A percentile compares a stretch with the other conserved stretches of the same genome.
phyloP scores from a whole-genome alignment of 2,113 vertebrate genomes.

The Climacteris rufus region DNA sequence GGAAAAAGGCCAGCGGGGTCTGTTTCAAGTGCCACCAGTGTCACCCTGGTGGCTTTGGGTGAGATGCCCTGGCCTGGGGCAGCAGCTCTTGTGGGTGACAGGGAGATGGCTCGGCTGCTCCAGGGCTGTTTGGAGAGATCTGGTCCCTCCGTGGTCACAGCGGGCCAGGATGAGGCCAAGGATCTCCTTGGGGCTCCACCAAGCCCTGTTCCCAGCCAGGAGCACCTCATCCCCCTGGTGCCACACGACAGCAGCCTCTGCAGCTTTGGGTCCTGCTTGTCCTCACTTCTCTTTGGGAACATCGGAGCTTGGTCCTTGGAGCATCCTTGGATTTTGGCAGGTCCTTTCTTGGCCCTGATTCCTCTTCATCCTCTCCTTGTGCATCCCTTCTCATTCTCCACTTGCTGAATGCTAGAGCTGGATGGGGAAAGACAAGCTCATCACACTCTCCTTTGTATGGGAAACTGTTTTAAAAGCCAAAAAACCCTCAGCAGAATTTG shows the following conservation, averaged over 20 bases:
- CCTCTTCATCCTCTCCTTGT: accelerated
- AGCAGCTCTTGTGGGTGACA: neutral
- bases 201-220: neutral
- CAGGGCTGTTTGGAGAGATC: neutral
- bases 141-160: neutral
- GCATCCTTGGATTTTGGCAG: neutral
- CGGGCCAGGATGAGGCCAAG: neutral
- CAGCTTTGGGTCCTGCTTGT: neutral
- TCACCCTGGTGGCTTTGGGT: neutral
- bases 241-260: neutral
- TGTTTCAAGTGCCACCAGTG: neutral
- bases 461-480: neutral
- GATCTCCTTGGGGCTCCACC: neutral
- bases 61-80: neutral
- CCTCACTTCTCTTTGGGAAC: neutral
- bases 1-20: neutral
- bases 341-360: neutral
- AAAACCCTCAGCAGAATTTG: neutral
- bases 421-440: neutral
- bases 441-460: accelerated
- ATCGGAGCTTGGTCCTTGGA: neutral
- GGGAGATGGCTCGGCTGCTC: neutral
- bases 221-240: neutral
- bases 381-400: neutral
- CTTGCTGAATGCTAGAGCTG: neutral